Percentiles rank a stretch among this genome's conserved stretches.
These are phyloP conservation scores for Drosophila borealis DNA, from an alignment of 2,888 invertebrate species.

Conservation along the genomic window DNA sequence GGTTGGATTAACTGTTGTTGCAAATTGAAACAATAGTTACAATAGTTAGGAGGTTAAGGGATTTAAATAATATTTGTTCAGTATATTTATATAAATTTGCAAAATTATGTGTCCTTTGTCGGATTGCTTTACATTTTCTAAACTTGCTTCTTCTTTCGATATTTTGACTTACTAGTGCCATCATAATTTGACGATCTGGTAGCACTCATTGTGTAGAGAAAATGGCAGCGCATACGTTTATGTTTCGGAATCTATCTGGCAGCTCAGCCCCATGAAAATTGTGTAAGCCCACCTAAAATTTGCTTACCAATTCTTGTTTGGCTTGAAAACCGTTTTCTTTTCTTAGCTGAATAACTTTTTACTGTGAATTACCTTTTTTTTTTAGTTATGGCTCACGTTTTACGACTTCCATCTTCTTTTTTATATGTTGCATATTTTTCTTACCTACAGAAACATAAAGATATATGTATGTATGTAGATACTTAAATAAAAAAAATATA, in stretches of 20 bases:
- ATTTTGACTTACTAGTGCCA: constrained; percentile 2
- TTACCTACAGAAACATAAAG: too few species aligned
- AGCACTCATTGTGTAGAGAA: not conserved
- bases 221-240: constrained; percentile 3
- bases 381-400: too few species aligned
- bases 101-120: constrained; percentile 35
- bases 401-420: too few species aligned
- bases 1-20: not conserved
- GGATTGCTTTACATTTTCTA: constrained; percentile 13
- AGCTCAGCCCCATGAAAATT: not conserved
- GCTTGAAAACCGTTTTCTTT: too few species aligned
- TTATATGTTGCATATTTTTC: too few species aligned
- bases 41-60: not conserved
- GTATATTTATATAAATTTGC: constrained; percentile 10
- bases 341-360: too few species aligned
- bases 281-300: too few species aligned
- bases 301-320: too few species aligned
- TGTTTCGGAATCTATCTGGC: constrained; percentile 1
- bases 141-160: constrained; percentile 25
- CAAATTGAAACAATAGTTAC: not conserved
- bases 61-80: not conserved
- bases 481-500: too few species aligned
- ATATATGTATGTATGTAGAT: too few species aligned
- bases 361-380: too few species aligned
- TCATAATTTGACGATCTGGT: constrained; percentile 7